phyloP scores from a whole-genome alignment of 1,140 invertebrate genomes.

The Pogonomyrmex californicus region DNA sequence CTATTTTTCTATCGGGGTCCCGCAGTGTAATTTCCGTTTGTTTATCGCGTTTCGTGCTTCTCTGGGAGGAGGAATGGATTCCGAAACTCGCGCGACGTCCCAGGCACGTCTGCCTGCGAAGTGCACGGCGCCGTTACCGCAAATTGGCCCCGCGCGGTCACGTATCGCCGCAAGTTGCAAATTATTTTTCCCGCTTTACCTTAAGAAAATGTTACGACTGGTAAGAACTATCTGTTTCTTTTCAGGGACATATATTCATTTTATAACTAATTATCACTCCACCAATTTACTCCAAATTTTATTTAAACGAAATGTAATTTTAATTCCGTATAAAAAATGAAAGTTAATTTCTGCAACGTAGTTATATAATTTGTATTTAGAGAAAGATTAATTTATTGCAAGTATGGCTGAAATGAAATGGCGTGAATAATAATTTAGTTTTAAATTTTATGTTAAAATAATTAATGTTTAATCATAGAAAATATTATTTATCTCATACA shows the following conservation, averaged over 20 bases:
- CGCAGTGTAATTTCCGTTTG: constrained; percentile 64
- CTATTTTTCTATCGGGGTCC: constrained; percentile 53
- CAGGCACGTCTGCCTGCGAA: constrained; percentile 50
- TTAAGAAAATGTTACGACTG: constrained; percentile 13
- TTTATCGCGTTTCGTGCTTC: constrained; percentile 62
- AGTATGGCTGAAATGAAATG: not conserved
- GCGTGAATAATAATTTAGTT: not conserved
- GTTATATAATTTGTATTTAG: not conserved
- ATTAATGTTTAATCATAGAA: constrained; percentile 10
- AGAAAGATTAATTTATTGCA: not conserved
- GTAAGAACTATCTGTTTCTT: not conserved
- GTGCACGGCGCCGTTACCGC: constrained; percentile 40
- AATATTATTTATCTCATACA: constrained; percentile 13
- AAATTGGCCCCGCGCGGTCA: constrained; percentile 58
- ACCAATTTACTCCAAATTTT: not conserved
- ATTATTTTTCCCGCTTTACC: constrained; percentile 46
- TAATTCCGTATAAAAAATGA: not conserved
- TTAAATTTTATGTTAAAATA: not conserved
- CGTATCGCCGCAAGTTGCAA: constrained; percentile 54
- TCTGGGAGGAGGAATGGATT: constrained; percentile 53
- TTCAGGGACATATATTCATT: not conserved
- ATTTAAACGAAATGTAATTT: constrained; percentile 2
- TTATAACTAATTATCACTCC: not conserved
- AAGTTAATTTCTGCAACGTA: not conserved
- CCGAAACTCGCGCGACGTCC: constrained; percentile 43